Conservation (phyloP, 2,113 vertebrate genomes). For the Dicrurus megarhynchus region DNA sequence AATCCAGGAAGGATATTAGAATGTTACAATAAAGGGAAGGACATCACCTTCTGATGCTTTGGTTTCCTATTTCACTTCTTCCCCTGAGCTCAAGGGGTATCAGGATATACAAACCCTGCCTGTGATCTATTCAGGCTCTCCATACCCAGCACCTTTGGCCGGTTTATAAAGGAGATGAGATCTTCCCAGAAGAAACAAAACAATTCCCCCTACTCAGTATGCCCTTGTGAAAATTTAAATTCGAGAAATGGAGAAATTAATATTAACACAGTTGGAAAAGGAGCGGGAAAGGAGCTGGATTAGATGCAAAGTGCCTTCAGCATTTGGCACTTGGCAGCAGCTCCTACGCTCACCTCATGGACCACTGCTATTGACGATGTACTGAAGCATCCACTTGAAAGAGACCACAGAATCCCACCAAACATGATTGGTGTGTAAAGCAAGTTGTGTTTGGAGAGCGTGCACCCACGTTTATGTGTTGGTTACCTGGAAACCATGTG, state of each 20-base stretch:
- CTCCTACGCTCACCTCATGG: not conserved
- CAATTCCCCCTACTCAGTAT: not conserved
- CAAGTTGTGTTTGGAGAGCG: not conserved
- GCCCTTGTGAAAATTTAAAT: not conserved
- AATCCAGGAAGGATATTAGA: not conserved
- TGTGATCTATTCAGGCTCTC: not conserved
- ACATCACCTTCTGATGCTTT: not conserved
- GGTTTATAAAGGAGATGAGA: not conserved
- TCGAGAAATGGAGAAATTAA: not conserved
- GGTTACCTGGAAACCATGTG: conserved; percentile 5
- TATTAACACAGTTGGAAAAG: not conserved
- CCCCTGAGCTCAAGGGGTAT: not conserved
- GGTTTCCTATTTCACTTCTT: not conserved
- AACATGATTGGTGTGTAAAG: not conserved
- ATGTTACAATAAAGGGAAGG: not conserved
- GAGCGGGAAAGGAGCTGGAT: not conserved
- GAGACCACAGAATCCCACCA: not conserved
- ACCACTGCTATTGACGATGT: not conserved
- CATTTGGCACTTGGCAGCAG: not conserved
- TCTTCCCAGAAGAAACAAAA: not conserved
- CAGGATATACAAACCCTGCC: not conserved
- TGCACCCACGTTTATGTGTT: not conserved
- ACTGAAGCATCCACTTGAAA: not conserved
- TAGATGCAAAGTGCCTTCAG: not conserved
- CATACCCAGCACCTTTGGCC: not conserved